Percentiles rank a stretch among this genome's conserved stretches.
phyloP scores from a whole-genome alignment of 2,797 vertebrate genomes.

The Podarcis lilfordi region DNA sequence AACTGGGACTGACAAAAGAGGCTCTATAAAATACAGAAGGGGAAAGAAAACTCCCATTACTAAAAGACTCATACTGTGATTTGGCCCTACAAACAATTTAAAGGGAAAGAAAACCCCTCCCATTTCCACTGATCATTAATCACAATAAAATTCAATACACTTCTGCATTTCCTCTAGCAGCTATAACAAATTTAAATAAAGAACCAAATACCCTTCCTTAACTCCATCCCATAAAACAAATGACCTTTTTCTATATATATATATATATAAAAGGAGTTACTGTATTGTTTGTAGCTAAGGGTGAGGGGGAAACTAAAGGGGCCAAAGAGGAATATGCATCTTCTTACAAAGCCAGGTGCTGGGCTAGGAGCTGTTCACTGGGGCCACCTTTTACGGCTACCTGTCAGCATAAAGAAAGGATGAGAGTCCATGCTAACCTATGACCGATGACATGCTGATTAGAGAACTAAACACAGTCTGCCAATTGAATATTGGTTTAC shows the following conservation, averaged over 20 bases:
- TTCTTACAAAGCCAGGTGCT: conserved; percentile 61
- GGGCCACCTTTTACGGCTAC: conserved; percentile 13
- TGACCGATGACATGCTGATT: not conserved
- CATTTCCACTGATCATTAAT: conserved; percentile 52
- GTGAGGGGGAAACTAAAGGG: conserved; percentile 30
- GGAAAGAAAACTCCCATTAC: conserved; percentile 55
- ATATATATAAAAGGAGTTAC: not conserved
- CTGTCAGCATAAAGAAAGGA: conserved; percentile 31
- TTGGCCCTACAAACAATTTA: conserved; percentile 65
- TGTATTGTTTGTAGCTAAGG: conserved; percentile 43
- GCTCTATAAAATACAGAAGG: conserved; percentile 81
- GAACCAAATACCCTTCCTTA: conserved; percentile 46
- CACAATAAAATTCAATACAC: conserved; percentile 72
- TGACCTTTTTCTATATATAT: conserved; percentile 13
- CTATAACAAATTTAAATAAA: conserved; percentile 67
- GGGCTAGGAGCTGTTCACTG: conserved; percentile 34
- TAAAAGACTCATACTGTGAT: conserved; percentile 72
- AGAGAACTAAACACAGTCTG: conserved; percentile 40
- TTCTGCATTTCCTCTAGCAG: conserved; percentile 68
- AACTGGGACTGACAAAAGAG: conserved; percentile 84
- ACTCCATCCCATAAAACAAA: conserved; percentile 54
- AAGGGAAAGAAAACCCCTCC: conserved; percentile 35
- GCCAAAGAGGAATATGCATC: not conserved
- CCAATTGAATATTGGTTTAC: conserved; percentile 7
- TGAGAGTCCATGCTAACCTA: conserved; percentile 29